These are phyloP conservation scores for Brachyrhaphis roseni DNA, from an alignment of 2,797 vertebrate species.

Conservation along the genomic window DNA sequence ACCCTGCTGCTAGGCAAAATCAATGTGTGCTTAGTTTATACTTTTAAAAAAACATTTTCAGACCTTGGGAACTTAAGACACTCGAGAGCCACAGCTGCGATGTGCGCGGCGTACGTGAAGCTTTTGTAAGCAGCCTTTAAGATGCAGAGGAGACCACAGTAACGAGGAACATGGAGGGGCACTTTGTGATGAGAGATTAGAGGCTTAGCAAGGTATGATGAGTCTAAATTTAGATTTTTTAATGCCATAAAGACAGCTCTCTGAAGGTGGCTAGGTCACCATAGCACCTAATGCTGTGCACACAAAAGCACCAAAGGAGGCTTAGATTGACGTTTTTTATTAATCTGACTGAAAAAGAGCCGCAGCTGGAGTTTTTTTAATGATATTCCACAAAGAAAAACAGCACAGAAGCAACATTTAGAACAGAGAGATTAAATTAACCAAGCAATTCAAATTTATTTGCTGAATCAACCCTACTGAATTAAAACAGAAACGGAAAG, in stretches of 20 bases:
- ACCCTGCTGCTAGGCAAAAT: background rate
- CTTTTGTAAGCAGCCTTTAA: background rate
- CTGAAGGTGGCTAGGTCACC: conserved; percentile 5
- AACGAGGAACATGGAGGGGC: background rate
- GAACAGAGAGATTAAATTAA: background rate
- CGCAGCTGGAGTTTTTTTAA: background rate
- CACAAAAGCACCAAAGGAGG: background rate
- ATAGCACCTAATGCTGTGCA: background rate
- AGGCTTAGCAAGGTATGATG: background rate
- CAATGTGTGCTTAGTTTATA: background rate
- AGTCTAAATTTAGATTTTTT: background rate
- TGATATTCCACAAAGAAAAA: background rate
- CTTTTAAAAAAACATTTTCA: conserved; percentile 8
- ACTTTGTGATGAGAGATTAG: background rate
- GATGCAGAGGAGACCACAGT: background rate
- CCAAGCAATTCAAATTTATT: background rate
- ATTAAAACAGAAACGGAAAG: background rate
- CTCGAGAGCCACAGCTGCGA: background rate
- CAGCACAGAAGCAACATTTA: background rate
- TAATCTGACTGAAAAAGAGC: background rate
- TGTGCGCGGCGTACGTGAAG: background rate
- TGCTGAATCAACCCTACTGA: background rate
- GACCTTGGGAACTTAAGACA: background rate
- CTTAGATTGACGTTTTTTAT: background rate
- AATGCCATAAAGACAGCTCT: background rate